Evolutionary conservation across 2,888 invertebrate species (phyloP).

Genomic region (Aromia moschata): DNA sequence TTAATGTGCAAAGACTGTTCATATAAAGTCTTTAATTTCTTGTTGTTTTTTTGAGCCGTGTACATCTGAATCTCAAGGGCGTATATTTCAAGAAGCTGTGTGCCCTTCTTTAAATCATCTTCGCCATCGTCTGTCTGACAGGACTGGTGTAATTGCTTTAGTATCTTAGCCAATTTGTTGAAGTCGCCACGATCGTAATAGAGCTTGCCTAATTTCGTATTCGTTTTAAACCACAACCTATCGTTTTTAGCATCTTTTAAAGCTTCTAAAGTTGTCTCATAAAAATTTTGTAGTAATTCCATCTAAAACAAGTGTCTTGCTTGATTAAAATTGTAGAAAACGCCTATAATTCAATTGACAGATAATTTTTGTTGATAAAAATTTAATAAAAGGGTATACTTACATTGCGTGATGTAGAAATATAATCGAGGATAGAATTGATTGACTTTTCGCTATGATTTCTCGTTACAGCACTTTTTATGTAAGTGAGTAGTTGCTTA

Average conservation of each 20-base stretch:
- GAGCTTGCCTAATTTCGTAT: conserved; percentile 97
- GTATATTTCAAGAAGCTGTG: conserved; percentile 97
- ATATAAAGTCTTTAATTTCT: conserved; percentile 94
- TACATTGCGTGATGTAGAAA: conserved; percentile 98
- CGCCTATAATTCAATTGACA: no score
- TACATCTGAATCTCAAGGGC: conserved; percentile 99
- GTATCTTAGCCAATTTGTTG: conserved; percentile 92
- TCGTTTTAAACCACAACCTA: conserved; percentile 99
- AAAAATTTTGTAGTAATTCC: conserved; percentile 97
- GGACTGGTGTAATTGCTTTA: conserved; percentile 96
- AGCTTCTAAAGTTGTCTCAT: conserved; percentile 95
- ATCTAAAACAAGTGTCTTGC: conserved; percentile 75
- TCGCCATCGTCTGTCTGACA: conserved; percentile 99
- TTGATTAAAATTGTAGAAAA: no score
- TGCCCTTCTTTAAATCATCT: conserved; percentile 97
- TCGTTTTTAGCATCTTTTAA: conserved; percentile 99
- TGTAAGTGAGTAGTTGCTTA: conserved; percentile 95
- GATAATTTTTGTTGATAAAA: no score
- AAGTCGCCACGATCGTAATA: conserved; percentile 97
- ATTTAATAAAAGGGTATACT: no score
- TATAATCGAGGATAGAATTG: conserved; percentile 98
- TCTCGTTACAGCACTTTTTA: conserved; percentile 98
- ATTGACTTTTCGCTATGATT: conserved; percentile 99
- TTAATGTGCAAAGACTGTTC: conserved; percentile 99
- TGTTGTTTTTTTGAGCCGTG: conserved; percentile 99